Evolutionary conservation across 1,140 invertebrate genomes (phyloP).

Genomic region (Dreissena polymorpha): DNA sequence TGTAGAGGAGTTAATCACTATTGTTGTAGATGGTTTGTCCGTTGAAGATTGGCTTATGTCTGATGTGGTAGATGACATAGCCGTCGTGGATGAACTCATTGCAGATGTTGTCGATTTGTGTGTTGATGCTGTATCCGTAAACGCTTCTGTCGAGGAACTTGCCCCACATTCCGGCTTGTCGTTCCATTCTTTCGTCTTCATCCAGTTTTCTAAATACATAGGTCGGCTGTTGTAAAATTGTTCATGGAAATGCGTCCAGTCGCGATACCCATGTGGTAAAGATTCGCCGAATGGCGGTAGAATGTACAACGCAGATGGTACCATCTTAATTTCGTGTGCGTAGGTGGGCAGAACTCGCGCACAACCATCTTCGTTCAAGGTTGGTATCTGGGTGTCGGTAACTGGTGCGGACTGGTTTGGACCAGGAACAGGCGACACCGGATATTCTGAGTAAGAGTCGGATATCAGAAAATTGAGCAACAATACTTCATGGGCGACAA

Average conservation of each 20-base stretch:
- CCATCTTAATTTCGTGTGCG: background rate
- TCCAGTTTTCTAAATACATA: slow-evolving; percentile 30
- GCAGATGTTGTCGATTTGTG: background rate
- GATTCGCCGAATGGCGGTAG: background rate
- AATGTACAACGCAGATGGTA: background rate
- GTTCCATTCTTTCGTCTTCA: background rate
- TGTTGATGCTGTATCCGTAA: background rate
- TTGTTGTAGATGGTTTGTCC: background rate
- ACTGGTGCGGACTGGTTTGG: too few relatives aligned
- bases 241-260: slow-evolving; percentile 11
- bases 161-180: background rate
- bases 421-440: too few relatives aligned
- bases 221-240: slow-evolving; percentile 19
- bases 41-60: background rate
- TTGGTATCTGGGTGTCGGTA: too few relatives aligned
- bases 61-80: background rate
- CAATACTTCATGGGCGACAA: too few relatives aligned
- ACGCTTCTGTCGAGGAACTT: background rate
- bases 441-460: too few relatives aligned
- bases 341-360: background rate
- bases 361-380: background rate
- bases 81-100: background rate
- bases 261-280: background rate
- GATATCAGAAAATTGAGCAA: too few relatives aligned
- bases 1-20: background rate